These are phyloP conservation scores for Philaethria dido DNA, from an alignment of 2,888 invertebrate species.

Conservation along the genomic window DNA sequence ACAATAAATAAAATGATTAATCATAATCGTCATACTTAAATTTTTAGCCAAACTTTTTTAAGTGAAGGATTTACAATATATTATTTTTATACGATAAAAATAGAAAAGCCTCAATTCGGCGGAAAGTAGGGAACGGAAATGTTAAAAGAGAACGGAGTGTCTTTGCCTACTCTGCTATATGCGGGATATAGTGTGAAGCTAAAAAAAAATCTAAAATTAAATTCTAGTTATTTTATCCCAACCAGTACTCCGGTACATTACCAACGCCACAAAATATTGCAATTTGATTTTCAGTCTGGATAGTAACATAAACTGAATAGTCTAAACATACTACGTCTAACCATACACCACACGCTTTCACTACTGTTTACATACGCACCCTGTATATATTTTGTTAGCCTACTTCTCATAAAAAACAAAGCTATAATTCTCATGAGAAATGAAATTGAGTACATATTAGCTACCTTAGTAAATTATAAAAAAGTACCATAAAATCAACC, in stretches of 20 bases:
- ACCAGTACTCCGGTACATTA: not conserved
- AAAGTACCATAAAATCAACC: not conserved
- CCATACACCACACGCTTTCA: slow-evolving; percentile 48
- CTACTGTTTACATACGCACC: slow-evolving; percentile 40
- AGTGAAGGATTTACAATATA: too few relatives aligned
- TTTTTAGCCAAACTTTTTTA: too few relatives aligned
- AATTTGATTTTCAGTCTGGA: slow-evolving; percentile 16
- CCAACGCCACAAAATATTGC: not conserved
- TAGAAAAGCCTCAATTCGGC: too few relatives aligned
- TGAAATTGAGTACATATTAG: not conserved
- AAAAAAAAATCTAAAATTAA: too few relatives aligned
- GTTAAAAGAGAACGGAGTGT: too few relatives aligned
- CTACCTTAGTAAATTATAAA: not conserved
- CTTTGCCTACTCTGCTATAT: too few relatives aligned
- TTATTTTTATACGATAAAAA: too few relatives aligned
- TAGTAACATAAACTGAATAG: slow-evolving; percentile 33
- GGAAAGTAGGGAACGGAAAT: too few relatives aligned
- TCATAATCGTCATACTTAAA: too few relatives aligned
- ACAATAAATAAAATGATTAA: too few relatives aligned
- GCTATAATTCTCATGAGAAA: slow-evolving; percentile 9
- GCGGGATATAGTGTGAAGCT: too few relatives aligned
- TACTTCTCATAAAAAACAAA: slow-evolving; percentile 30
- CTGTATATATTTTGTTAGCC: slow-evolving; percentile 32
- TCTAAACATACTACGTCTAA: slow-evolving; percentile 53
- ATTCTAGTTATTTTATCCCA: not conserved